Base-by-base conservation (phyloP, 1,140 invertebrate genomes). In the Ceratoteleas bidentatus region DNA sequence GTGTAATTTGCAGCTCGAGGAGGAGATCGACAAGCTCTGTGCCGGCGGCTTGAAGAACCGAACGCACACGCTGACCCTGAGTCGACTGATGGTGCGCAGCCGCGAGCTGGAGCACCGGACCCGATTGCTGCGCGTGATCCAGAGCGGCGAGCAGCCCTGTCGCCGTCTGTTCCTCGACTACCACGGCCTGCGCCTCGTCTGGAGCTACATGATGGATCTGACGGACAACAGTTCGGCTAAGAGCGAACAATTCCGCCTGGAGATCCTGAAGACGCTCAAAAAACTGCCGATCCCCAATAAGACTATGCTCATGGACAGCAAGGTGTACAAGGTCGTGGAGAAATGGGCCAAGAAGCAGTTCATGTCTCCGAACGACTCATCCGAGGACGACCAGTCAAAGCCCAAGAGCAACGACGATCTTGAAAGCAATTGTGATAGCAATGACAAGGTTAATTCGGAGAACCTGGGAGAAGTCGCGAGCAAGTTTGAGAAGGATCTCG, bases 141-240 rank as follows among this genome's bases (percentile, higher is more conserved):
- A 94, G 8, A 92, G 93, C 62, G 96, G 95, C 0, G 96, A 96
- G 85, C 90, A 96, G 69, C 95, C 95, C 0, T 99, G 95, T 91
- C 94, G 96, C 13, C 92, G 98, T 32, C 92, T 99, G 32, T 99
- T 99, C 90, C 92, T 99, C 11, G 98, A 99, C 92, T 99, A 99
- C 91, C 97, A 99, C 87, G 98, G 98, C 0, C 92, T 99, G 33
- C 92, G 96, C 8, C 90, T 99, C 24, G 92, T 99, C 45, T 97
- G 97, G 92, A 96, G 96, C 47, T 99, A 98, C 94, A 98, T 98
- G 94, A 94, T 94, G 82, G 95, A 96, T 85, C 92, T 94, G 8
- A 91, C 93, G 9, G 86, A 83, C 32, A 83, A 86, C 15, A 76
- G 88, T 88, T 64, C 92, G 91, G 83, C 94, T 86, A 91, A 94